Evolutionary conservation across 2,888 invertebrate species (phyloP).

Genomic region (Andrena trimmerana): DNA sequence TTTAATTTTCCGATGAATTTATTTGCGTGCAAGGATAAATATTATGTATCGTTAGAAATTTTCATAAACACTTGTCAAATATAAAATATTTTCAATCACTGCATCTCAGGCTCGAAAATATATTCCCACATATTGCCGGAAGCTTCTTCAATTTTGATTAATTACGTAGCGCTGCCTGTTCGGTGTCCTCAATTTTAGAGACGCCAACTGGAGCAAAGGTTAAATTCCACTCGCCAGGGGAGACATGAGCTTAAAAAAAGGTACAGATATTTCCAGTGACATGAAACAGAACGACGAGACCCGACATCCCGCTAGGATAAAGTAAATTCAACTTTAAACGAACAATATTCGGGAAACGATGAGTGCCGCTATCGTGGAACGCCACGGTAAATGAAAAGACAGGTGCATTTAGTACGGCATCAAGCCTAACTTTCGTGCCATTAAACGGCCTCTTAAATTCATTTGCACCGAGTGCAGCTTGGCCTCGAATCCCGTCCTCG

Average conservation of each 20-base stretch:
- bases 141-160: too few species aligned
- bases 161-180: too few species aligned
- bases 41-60: too few species aligned
- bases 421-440: slow-evolving; percentile 41
- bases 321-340: slow-evolving; percentile 19
- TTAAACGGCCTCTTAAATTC: slow-evolving; percentile 56
- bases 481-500: slow-evolving; percentile 15
- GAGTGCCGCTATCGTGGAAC: slow-evolving; percentile 27
- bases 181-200: neutral
- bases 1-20: too few species aligned
- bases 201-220: neutral
- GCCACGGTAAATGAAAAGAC: slow-evolving; percentile 28
- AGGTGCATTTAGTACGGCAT: slow-evolving; percentile 33
- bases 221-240: slow-evolving; percentile 19
- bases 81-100: too few species aligned
- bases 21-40: too few species aligned
- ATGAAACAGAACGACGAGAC: slow-evolving; percentile 15
- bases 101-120: too few species aligned
- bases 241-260: slow-evolving; percentile 12
- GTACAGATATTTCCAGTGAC: slow-evolving; percentile 18
- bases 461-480: slow-evolving; percentile 36
- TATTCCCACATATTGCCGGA: too few species aligned
- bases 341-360: slow-evolving; percentile 36
- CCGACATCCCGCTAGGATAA: slow-evolving; percentile 14
- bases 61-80: too few species aligned